These are phyloP conservation scores for Sciurus niger DNA, from an alignment of 2,113 vertebrate species.

Conservation along the genomic window DNA sequence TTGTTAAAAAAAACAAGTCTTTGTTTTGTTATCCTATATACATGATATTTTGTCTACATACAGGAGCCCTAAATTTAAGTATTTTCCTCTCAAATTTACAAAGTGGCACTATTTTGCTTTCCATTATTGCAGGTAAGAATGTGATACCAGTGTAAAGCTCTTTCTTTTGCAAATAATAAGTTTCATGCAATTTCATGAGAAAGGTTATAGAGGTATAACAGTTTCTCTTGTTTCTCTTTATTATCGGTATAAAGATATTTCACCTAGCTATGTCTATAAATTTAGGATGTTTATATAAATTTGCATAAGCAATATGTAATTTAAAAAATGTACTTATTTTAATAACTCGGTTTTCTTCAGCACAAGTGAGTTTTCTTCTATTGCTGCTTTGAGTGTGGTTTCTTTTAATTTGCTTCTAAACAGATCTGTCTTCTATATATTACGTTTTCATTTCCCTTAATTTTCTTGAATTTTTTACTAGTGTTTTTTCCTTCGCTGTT, in stretches of 20 bases:
- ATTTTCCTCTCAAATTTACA: neutral
- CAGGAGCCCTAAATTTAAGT: neutral
- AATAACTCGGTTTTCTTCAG: slow-evolving; percentile 26
- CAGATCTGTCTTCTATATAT: neutral
- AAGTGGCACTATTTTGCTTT: neutral
- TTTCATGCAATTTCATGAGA: neutral
- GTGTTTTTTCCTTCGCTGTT: slow-evolving; percentile 4
- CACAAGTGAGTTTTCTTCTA: neutral
- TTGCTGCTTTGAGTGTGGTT: slow-evolving; percentile 1
- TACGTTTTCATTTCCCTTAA: slow-evolving; percentile 19
- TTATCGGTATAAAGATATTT: neutral
- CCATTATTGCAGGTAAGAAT: neutral
- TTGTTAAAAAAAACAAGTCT: neutral
- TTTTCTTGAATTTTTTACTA: neutral
- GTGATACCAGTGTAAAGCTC: neutral
- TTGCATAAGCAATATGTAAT: neutral
- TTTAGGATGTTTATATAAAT: neutral
- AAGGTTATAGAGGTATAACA: neutral
- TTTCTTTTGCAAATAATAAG: slow-evolving; percentile 47
- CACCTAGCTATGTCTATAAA: neutral
- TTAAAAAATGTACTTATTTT: slow-evolving; percentile 36
- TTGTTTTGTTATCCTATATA: neutral
- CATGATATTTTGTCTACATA: neutral
- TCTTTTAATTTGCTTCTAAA: slow-evolving; percentile 6
- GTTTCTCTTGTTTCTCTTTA: slow-evolving; percentile 48